These are phyloP conservation scores for Physocephala rufipes DNA, from an alignment of 2,888 invertebrate genomes.

Conservation along the genomic window DNA sequence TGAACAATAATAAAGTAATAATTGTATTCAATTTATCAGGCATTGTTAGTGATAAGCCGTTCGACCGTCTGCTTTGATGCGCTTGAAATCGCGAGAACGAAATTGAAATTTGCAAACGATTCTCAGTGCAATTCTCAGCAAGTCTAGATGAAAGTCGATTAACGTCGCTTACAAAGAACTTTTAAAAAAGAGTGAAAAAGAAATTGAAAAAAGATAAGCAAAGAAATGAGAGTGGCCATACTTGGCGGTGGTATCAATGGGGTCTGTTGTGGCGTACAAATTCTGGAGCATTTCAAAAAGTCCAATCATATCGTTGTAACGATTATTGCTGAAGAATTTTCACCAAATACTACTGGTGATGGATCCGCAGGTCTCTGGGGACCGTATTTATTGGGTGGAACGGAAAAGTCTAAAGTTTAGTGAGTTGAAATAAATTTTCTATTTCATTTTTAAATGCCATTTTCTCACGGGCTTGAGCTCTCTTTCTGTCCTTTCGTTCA, in stretches of 20 bases:
- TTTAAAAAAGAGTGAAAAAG: neutral
- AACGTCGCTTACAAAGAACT: neutral
- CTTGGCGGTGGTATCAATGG: conserved; percentile 82
- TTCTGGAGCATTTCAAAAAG: conserved; percentile 69
- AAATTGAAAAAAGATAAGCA: no score
- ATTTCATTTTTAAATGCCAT: neutral
- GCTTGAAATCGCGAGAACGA: neutral
- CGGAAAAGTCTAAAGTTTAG: conserved; percentile 68
- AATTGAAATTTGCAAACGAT: no score
- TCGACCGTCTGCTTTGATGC: neutral
- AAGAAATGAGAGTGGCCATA: conserved; percentile 62
- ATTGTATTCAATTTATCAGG: no score
- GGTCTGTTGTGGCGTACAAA: conserved; percentile 73
- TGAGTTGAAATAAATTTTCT: conserved; percentile 55
- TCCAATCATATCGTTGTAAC: conserved; percentile 67
- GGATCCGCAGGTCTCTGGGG: conserved; percentile 81
- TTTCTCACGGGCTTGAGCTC: no score
- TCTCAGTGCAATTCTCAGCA: neutral
- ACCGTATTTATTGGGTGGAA: conserved; percentile 73
- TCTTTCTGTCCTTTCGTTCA: conserved; percentile 54
- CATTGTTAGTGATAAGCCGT: conserved; percentile 8
- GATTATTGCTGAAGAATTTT: conserved; percentile 73
- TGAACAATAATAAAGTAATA: no score
- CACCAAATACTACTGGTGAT: conserved; percentile 80
- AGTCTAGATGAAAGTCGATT: neutral